A percentile compares a stretch with the other conserved stretches of the same genome.
These are phyloP conservation scores for Catostomus latipinnis DNA, from an alignment of 2,797 vertebrate species.

Conservation along the genomic window DNA sequence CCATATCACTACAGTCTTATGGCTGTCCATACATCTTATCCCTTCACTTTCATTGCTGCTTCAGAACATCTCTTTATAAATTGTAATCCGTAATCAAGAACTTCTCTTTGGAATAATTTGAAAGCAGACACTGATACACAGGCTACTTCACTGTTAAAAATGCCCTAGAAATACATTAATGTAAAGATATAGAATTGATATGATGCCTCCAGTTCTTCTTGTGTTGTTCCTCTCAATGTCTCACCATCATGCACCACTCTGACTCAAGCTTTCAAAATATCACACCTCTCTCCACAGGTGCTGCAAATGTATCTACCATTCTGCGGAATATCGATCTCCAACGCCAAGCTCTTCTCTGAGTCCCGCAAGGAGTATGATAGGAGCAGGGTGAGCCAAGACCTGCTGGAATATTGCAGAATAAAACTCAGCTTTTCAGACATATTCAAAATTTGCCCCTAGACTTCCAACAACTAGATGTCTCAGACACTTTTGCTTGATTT, in stretches of 20 bases:
- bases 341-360: slow-evolving; percentile 81
- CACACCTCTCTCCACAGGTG: slow-evolving; percentile 59
- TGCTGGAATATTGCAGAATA: slow-evolving; percentile 41
- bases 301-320: slow-evolving; percentile 82
- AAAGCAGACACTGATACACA: slow-evolving; percentile 3
- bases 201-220: not conserved
- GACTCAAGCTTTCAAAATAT: slow-evolving; percentile 6
- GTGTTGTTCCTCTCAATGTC: not conserved
- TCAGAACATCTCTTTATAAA: slow-evolving; percentile 20
- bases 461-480: not conserved
- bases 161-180: slow-evolving; percentile 15
- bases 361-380: slow-evolving; percentile 83
- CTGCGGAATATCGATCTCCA: slow-evolving; percentile 80
- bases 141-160: not conserved
- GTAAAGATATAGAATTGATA: not conserved
- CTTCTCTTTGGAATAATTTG: slow-evolving; percentile 12
- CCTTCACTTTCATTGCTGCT: slow-evolving; percentile 4
- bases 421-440: slow-evolving; percentile 20
- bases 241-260: not conserved
- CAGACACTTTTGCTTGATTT: slow-evolving; percentile 21
- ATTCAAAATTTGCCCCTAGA: slow-evolving; percentile 17
- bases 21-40: not conserved
- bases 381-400: slow-evolving; percentile 72
- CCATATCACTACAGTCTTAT: not conserved
- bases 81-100: slow-evolving; percentile 10